Base-by-base conservation (phyloP, 2,113 vertebrate genomes). In the Monopterus albus region DNA sequence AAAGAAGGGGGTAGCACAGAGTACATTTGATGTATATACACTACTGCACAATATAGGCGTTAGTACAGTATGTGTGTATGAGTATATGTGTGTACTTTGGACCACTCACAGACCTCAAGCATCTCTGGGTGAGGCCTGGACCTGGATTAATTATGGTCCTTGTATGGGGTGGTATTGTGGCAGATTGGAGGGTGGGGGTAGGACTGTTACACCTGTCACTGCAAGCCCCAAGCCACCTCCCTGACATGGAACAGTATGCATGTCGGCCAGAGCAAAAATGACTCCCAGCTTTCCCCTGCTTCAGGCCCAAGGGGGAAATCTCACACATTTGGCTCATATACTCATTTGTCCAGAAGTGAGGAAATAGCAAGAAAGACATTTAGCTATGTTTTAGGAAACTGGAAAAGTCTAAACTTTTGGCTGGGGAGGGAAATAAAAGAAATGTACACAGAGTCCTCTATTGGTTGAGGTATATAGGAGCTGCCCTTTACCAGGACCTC, bases 121-220 rank as follows among this genome's bases (percentile, higher is more conserved):
- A 42, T 87, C 83, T 83, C 72, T 84, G 72, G 78, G 83, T 83
- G 89, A 92, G 84, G 85, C 78, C 79, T 79, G 73, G 70, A 77
- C 57, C 86, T 84, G 68, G 68, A 87, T 91, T 90, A 91, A 91
- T 92, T 93, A 91, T 75, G 84, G 85, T 45, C 84, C 71, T 76
- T 38, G 49, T 89, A 75, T 61, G 74, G 80, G 78, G 90, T 84
- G 91, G 90, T 85, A 91, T 90, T 90, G 91, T 79, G 92, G 91
- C 84, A 82, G 75, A 82, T 90, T 67, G 61, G 52, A 62, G 80
- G 49, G 80, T n/a, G 51, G 62, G 89, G 57, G 62, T 79, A 60
- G 78, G 75, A 73, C 66, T 87, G 69, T 68, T 88, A 89, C 92
- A 93, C 91, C 93, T 93, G 69, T 91, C 75, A 83, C 62, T 72